phyloP scores from a whole-genome alignment of 2,113 vertebrate species.

The Caloenas nicobarica region DNA sequence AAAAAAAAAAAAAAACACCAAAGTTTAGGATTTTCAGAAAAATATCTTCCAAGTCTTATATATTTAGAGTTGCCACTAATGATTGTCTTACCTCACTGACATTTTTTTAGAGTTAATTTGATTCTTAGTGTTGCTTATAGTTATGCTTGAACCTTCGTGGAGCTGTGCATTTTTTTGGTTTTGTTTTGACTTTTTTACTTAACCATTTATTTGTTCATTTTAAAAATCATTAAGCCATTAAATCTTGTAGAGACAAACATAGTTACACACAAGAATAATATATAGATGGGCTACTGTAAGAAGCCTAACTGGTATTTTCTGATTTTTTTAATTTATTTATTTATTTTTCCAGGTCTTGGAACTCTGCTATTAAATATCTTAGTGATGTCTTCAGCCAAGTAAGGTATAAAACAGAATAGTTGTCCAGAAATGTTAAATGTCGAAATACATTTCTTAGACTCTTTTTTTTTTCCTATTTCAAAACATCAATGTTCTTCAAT shows the following conservation, averaged over 20 bases:
- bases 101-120: background rate
- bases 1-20: background rate
- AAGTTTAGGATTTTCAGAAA: background rate
- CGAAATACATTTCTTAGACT: background rate
- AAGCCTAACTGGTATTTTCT: background rate
- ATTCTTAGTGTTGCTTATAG: background rate
- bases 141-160: background rate
- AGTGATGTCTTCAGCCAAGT: background rate
- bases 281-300: background rate
- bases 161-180: background rate
- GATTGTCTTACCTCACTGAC: background rate
- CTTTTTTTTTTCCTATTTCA: background rate
- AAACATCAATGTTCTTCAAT: background rate
- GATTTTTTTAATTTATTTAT: background rate
- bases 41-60: rapidly evolving
- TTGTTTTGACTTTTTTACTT: background rate
- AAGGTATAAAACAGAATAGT: background rate
- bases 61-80: background rate
- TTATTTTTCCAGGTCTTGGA: background rate
- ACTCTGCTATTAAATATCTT: background rate
- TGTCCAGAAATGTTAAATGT: background rate
- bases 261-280: background rate
- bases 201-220: background rate
- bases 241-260: background rate
- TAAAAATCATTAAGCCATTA: background rate